Percentiles rank a stretch among this genome's conserved stretches.
phyloP scores from a whole-genome alignment of 2,113 vertebrate genomes.

The Stigmatopora argus region DNA sequence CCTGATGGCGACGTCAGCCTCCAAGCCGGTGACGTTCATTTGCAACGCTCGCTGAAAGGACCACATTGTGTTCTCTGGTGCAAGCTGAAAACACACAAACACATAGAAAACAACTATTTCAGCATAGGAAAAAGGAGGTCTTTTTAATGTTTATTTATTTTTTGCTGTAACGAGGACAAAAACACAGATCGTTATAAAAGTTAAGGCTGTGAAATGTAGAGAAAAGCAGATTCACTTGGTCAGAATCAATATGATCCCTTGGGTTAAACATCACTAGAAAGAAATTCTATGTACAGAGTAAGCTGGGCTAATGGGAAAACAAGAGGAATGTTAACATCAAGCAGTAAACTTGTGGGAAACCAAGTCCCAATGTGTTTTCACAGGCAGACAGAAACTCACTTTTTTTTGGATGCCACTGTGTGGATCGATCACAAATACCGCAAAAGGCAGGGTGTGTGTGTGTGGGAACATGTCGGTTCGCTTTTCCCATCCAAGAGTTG shows the following conservation, averaged over 20 bases:
- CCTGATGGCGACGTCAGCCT: slow-evolving; percentile 87
- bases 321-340: slow-evolving; percentile 43
- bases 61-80: slow-evolving; percentile 93
- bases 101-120: not conserved
- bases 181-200: not conserved
- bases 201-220: slow-evolving; percentile 10
- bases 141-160: not conserved
- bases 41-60: slow-evolving; percentile 90
- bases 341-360: slow-evolving; percentile 48
- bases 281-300: slow-evolving; percentile 22
- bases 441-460: slow-evolving; percentile 19
- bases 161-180: not conserved
- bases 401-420: slow-evolving; percentile 48
- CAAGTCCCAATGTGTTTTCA: slow-evolving; percentile 25
- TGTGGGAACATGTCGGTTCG: slow-evolving; percentile 14
- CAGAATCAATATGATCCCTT: slow-evolving; percentile 20
- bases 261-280: slow-evolving; percentile 25
- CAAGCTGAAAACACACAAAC: slow-evolving; percentile 70
- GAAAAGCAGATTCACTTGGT: slow-evolving; percentile 12
- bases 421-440: slow-evolving; percentile 40
- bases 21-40: slow-evolving; percentile 80
- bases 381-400: slow-evolving; percentile 24
- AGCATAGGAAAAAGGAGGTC: not conserved
- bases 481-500: slow-evolving; percentile 21
- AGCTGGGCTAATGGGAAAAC: slow-evolving; percentile 16